Evolutionary conservation across 2,113 vertebrate species (phyloP), one percentile per base, ranked within the genome.

Genomic region (Lophotis ruficrista): DNA sequence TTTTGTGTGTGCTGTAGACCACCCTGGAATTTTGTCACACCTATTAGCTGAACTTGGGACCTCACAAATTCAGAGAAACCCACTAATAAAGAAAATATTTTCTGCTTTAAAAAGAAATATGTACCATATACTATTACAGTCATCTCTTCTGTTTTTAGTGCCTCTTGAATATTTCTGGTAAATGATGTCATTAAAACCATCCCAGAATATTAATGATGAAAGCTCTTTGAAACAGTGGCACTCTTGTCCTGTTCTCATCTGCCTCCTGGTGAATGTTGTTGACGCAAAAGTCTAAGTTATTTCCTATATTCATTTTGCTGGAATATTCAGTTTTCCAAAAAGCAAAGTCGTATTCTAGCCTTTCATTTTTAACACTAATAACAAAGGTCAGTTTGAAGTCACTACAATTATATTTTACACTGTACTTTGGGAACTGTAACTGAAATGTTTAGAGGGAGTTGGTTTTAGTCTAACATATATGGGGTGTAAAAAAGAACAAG

Each of bases 121-220:
- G 11, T 73, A 45, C 12, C 16, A 37, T 72, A 58, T 47, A 64
- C 5, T 37, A 56, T 85, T 75, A 61, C 18, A 73, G 48, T n/a
- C n/a, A 87, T 95, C 6, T 77, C 62, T 89, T 85, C 13, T 70
- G 28, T 4, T 57, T 94, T 78, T 83, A 64, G 14, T 87, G 25
- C 27, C 27, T 89, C 48, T 87, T 87, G 33, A 94, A 43, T 93
- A 88, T 94, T 94, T 88, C 50, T 94, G 65, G 75, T 86, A 94
- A 96, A 57, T 91, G 28, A 96, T 28, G 45, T 94, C 81, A 91
- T 90, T 69, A 96, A 93, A 90, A 64, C 24, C 31, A 94, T 89
- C 38, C 93, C 58, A 91, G 64, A 72, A 79, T 86, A 91, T 72
- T 81, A 51, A 69, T 73, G 50, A 92, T 90, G 91, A 95, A 95